Percentiles rank a stretch among this genome's conserved stretches.
These are phyloP conservation scores for Hoplostethus atlanticus DNA, from an alignment of 2,797 vertebrate genomes.

Conservation along the genomic window DNA sequence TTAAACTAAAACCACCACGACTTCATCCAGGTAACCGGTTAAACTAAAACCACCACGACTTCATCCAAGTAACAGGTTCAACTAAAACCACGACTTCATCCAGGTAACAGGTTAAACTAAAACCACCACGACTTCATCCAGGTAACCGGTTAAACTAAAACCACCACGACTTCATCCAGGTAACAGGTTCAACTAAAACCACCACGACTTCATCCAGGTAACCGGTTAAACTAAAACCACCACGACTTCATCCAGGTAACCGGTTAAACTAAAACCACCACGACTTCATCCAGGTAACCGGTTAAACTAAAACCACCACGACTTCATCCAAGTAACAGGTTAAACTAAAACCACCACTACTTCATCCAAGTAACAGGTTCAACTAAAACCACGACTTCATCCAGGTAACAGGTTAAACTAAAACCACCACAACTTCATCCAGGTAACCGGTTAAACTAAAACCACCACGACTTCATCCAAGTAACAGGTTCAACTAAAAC, in stretches of 20 bases:
- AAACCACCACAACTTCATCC: too few species aligned
- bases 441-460: slow-evolving; percentile 73
- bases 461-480: slow-evolving; percentile 94
- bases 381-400: slow-evolving; percentile 95
- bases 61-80: slow-evolving; percentile 86
- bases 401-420: slow-evolving; percentile 79
- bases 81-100: slow-evolving; percentile 93
- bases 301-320: too few species aligned
- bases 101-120: slow-evolving; percentile 80
- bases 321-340: slow-evolving; percentile 88
- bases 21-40: slow-evolving; percentile 86
- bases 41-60: too few species aligned
- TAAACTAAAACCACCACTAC: too few species aligned
- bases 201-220: slow-evolving; percentile 92
- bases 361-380: slow-evolving; percentile 86
- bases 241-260: slow-evolving; percentile 91
- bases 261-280: too few species aligned
- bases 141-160: slow-evolving; percentile 58
- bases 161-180: slow-evolving; percentile 93
- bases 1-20: too few species aligned
- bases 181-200: too few species aligned
- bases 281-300: slow-evolving; percentile 90
- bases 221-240: too few species aligned
- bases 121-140: slow-evolving; percentile 94
- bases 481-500: too few species aligned